Conservation (phyloP, 2,888 invertebrate genomes). For the Agrypnus murinus region DNA sequence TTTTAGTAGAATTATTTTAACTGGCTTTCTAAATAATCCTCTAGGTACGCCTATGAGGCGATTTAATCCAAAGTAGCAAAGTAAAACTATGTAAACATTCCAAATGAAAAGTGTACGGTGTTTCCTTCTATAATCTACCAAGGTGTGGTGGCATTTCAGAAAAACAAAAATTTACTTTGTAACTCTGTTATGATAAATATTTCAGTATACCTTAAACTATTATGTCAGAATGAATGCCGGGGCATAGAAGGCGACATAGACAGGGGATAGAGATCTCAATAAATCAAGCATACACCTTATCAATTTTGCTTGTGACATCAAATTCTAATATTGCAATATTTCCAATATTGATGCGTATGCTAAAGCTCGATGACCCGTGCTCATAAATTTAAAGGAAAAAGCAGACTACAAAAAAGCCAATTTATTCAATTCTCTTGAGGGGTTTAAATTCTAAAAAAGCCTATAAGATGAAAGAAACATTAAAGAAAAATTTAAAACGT, state of each 20-base stretch:
- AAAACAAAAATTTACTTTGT: not conserved
- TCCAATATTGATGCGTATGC: constrained; percentile 16
- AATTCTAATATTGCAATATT: constrained; percentile 21
- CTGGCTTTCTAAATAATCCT: too few species aligned
- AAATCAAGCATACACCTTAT: not conserved
- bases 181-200: not conserved
- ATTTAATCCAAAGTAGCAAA: constrained; percentile 8
- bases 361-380: constrained; percentile 20
- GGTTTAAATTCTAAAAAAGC: constrained; percentile 14
- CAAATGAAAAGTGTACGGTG: not conserved
- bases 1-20: too few species aligned
- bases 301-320: constrained; percentile 3
- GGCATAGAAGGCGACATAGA: too few species aligned
- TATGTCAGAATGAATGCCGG: too few species aligned
- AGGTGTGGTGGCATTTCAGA: constrained; percentile 5
- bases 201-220: too few species aligned
- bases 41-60: too few species aligned
- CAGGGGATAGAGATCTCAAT: not conserved
- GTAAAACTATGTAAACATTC: constrained; percentile 8
- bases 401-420: constrained; percentile 6
- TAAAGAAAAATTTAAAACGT: not conserved
- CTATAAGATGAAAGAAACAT: constrained; percentile 1
- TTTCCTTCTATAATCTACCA: not conserved
- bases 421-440: constrained; percentile 10
- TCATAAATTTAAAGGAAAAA: constrained; percentile 30